Evolutionary conservation across 2,797 vertebrate genomes (phyloP).

Genomic region (Silurus aristotelis): DNA sequence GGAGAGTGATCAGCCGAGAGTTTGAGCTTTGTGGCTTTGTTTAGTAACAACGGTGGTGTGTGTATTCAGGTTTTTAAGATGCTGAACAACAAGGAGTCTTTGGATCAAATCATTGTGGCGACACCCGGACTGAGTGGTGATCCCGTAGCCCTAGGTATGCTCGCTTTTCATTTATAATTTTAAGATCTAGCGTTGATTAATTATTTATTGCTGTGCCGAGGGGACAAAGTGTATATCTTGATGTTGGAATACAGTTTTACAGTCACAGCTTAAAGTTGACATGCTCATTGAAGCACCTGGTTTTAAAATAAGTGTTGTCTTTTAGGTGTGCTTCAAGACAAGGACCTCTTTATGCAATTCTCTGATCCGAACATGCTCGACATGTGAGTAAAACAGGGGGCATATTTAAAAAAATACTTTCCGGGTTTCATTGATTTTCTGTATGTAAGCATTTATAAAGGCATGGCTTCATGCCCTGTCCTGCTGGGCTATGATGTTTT

Average conservation of each 20-base stretch:
- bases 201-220: background rate
- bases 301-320: background rate
- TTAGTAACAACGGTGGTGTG: background rate
- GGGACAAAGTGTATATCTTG: background rate
- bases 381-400: slow-evolving; percentile 71
- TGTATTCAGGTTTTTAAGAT: slow-evolving; percentile 81
- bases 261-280: background rate
- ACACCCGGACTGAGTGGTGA: slow-evolving; percentile 83
- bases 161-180: background rate
- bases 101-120: slow-evolving; percentile 86
- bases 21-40: no score
- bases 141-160: slow-evolving; percentile 78
- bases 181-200: no score
- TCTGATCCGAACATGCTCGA: slow-evolving; percentile 86
- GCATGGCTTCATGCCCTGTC: background rate
- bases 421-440: background rate
- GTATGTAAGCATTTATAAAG: background rate
- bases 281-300: background rate
- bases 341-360: slow-evolving; percentile 86
- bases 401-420: background rate
- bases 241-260: background rate
- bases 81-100: slow-evolving; percentile 81
- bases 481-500: background rate
- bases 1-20: no score
- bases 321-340: slow-evolving; percentile 85